Evolutionary conservation across 1,140 invertebrate species (phyloP).

Genomic region (Drosophila pseudoananassae): DNA sequence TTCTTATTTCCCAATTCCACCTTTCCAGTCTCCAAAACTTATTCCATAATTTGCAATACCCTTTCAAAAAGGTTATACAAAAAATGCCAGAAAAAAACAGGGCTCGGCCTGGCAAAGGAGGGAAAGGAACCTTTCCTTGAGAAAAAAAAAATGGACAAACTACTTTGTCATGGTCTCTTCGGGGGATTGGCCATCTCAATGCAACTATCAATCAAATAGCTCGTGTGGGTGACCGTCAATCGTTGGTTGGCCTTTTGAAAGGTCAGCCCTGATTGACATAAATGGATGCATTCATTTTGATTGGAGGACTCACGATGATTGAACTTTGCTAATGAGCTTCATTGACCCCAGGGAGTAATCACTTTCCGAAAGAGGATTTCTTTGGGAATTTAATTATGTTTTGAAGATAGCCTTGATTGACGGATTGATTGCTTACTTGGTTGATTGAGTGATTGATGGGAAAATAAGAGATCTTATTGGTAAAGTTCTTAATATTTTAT

Average conservation of each 20-base stretch:
- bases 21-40: neutral
- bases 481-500: neutral
- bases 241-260: neutral
- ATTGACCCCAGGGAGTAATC: slow-evolving; percentile 24
- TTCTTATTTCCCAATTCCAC: too few species aligned
- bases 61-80: neutral
- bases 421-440: slow-evolving; percentile 3
- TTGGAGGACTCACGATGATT: slow-evolving; percentile 29
- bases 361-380: neutral
- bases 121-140: neutral
- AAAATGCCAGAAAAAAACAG: slow-evolving; percentile 7
- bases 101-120: slow-evolving; percentile 22
- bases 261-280: slow-evolving; percentile 46
- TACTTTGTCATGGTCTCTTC: slow-evolving; percentile 67
- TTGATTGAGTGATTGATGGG: neutral
- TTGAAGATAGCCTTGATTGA: neutral
- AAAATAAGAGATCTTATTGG: neutral
- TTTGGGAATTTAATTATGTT: slow-evolving; percentile 2
- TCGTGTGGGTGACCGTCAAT: slow-evolving; percentile 41
- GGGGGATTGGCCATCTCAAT: slow-evolving; percentile 66
- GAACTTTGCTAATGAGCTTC: slow-evolving; percentile 60
- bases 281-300: slow-evolving; percentile 47
- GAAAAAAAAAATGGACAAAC: slow-evolving; percentile 42
- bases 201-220: slow-evolving; percentile 71
- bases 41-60: neutral